These are phyloP conservation scores for Todiramphus saurophagus DNA, from an alignment of 2,113 vertebrate genomes.

Conservation along the genomic window DNA sequence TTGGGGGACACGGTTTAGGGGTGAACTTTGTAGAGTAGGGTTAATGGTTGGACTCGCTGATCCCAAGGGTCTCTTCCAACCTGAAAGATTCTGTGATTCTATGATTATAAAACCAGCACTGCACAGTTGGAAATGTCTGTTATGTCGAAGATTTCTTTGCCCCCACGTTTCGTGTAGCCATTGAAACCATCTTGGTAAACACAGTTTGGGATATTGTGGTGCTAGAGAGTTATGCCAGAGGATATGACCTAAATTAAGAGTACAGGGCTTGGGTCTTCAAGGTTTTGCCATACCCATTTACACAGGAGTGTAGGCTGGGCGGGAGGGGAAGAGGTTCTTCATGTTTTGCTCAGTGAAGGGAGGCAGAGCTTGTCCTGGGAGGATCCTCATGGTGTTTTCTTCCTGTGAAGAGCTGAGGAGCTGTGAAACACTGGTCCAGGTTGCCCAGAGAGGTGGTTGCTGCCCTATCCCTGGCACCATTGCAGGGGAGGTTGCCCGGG, in stretches of 20 bases:
- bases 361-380: neutral
- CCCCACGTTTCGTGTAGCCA: neutral
- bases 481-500: too few relatives aligned
- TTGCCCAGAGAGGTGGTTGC: too few relatives aligned
- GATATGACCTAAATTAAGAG: neutral
- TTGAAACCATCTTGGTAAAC: neutral
- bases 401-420: neutral
- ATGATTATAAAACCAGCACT: neutral
- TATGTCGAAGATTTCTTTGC: neutral
- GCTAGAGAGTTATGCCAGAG: neutral
- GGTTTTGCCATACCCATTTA: neutral
- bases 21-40: too few relatives aligned
- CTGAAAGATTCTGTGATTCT: too few relatives aligned
- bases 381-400: neutral
- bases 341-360: neutral
- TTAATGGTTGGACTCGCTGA: too few relatives aligned
- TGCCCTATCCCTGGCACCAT: too few relatives aligned
- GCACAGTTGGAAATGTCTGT: neutral
- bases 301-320: accelerated
- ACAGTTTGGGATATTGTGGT: neutral
- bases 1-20: too few relatives aligned
- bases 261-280: neutral
- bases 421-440: too few relatives aligned
- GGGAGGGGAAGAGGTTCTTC: neutral
- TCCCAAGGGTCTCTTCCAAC: too few relatives aligned